Base-by-base conservation (phyloP, 2,797 vertebrate genomes). In the Molothrus aeneus region DNA sequence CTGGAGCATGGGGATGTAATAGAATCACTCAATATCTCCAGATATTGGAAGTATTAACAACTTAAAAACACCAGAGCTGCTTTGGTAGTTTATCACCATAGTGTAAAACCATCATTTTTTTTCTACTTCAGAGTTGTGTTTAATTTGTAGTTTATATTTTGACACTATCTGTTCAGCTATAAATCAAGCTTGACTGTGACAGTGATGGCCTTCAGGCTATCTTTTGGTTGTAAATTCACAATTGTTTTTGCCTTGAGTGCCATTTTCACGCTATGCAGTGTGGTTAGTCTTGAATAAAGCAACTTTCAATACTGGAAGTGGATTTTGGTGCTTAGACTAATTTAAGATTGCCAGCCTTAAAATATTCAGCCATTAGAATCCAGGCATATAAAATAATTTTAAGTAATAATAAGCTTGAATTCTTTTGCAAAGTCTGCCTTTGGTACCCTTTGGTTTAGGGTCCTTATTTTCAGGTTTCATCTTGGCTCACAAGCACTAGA, bases 61-160 rank as follows among this genome's bases (percentile, higher is more conserved):
- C 63, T 73, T 70, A 24, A 3, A 40, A 56, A 86, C 57, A 79
- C 26, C 34, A 53, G 60, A 63, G 40, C 17, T 87, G 77, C 53
- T 71, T 48, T 20, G 9, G n/a, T 71, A 43, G 12, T 81, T 85
- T 69, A 69, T 81, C 57, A 32, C 3, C 7, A 8, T 9, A 45
- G 42, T 57, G 32, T 64, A 54, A 75, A 81, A 53, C 26, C 16
- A 8, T 71, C 2, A 7, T 47, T 5, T 5, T 80, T 79, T 75
- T 86, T 57, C 21, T 26, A 12, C 48, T 57, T n/a, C 38, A 42
- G 68, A 51, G 34, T 81, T 89, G 22, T 4, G 38, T 85, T 89
- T 93, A 74, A 86, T 92, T 91, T 87, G 74, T 79, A 50, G 34
- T 63, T 82, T 71, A 7, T 83, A 40, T 81, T 96, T 96, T 80